Evolutionary conservation across 2,113 vertebrate genomes (phyloP), one percentile per base, ranked within the genome.

Genomic region (Catharus bicknelli): DNA sequence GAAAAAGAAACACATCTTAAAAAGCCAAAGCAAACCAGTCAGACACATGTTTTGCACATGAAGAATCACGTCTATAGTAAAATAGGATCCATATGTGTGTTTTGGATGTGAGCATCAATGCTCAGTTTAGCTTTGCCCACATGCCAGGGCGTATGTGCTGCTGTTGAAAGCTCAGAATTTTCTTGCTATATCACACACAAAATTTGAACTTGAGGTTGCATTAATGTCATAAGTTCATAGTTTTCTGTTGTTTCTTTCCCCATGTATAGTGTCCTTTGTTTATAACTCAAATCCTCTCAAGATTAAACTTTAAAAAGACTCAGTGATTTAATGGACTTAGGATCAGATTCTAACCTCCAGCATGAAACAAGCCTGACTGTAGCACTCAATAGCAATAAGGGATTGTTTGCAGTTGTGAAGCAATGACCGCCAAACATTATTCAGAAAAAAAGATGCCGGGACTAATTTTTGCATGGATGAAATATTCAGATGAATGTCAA

Each of bases 261-360:
- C 90, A 91, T 97, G 96, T 97, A 95, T 95, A 91, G 95, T 82
- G 94, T 94, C 94, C 97, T 97, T 97, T 97, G 96, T 97, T 97
- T 98, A 97, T 89, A 97, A 95, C 92, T 57, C 42, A 97, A 97
- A 98, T 97, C 96, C 96, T 96, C 94, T 90, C 72, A 94, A 97
- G 96, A 97, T 97, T 96, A 97, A 97, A 97, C 92, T 97, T 97
- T 94, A 96, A 97, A 97, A 97, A 96, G 97, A 81, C 75, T 88
- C 69, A 68, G 81, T 96, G 95, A 97, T 97, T 97, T 98, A 97
- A 92, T 95, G 89, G 96, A 82, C 53, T 94, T 51, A 93, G 94
- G 96, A 96, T 97, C 96, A 92, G 93, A 93, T 94, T 96, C 90
- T 95, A 94, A 96, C 97, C 95, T 96, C 84, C 83, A 84, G 93